A percentile compares a stretch with the other conserved stretches of the same genome.
Evolutionary conservation across 2,888 invertebrate species (phyloP).

Genomic region (Eumacrocentrus americanus): DNA sequence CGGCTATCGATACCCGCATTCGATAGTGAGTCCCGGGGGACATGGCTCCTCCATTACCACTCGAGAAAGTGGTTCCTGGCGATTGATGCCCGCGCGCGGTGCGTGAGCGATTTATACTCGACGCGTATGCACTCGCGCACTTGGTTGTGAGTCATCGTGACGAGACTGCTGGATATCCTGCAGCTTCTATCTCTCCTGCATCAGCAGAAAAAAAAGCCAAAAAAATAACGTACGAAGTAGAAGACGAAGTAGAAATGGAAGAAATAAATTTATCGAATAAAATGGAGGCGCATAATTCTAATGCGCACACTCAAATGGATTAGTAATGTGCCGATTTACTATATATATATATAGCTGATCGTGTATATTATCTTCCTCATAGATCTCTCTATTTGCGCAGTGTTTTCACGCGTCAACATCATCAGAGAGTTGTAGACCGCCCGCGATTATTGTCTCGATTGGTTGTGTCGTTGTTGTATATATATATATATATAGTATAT

Average conservation of each 20-base stretch:
- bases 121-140: slow-evolving; percentile 42
- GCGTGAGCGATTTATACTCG: slow-evolving; percentile 48
- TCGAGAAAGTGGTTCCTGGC: slow-evolving; percentile 44
- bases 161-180: slow-evolving; percentile 38
- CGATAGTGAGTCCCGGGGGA: slow-evolving; percentile 46
- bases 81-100: slow-evolving; percentile 45
- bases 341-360: background rate
- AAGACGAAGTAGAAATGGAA: too few relatives aligned
- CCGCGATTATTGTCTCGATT: background rate
- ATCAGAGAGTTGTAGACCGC: background rate
- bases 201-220: background rate
- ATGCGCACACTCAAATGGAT: too few relatives aligned
- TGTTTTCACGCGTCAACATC: slow-evolving; percentile 1
- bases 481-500: too few relatives aligned
- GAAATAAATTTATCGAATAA: too few relatives aligned
- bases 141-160: slow-evolving; percentile 45
- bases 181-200: slow-evolving; percentile 4
- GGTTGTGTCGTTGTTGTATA: background rate
- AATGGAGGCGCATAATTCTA: too few relatives aligned
- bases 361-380: background rate
- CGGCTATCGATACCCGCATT: slow-evolving; percentile 50
- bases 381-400: background rate
- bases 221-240: background rate
- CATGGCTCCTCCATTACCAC: slow-evolving; percentile 57
- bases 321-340: too few relatives aligned